Percentiles rank a stretch among this genome's conserved stretches.
These are phyloP conservation scores for Formica selysi DNA, from an alignment of 1,140 invertebrate species.

Conservation along the genomic window DNA sequence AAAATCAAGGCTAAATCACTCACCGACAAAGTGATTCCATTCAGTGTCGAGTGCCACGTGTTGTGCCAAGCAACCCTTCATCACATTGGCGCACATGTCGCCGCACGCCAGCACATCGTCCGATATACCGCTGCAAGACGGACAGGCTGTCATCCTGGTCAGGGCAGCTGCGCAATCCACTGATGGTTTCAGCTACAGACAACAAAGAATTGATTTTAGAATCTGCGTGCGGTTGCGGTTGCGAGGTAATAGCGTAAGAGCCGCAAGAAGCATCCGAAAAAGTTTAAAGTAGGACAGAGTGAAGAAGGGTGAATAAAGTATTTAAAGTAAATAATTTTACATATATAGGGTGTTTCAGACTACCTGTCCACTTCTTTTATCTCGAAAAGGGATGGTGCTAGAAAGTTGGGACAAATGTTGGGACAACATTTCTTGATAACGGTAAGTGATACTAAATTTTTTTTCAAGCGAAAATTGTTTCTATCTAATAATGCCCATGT, in stretches of 20 bases:
- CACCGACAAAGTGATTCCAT: slow-evolving; percentile 97
- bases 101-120: slow-evolving; percentile 92
- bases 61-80: slow-evolving; percentile 95
- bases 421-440: no score
- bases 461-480: no score
- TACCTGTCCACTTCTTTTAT: no score
- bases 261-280: neutral
- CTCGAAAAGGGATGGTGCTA: no score
- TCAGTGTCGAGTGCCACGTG: slow-evolving; percentile 93
- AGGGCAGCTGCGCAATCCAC: slow-evolving; percentile 92
- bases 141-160: slow-evolving; percentile 95
- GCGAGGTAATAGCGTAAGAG: neutral
- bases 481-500: no score
- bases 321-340: no score
- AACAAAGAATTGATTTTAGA: slow-evolving; percentile 61
- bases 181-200: slow-evolving; percentile 82
- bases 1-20: slow-evolving; percentile 82
- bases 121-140: slow-evolving; percentile 92
- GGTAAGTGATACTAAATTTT: no score
- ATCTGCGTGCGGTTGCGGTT: neutral
- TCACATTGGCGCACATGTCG: slow-evolving; percentile 95
- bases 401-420: no score
- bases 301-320: neutral
- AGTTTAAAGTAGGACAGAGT: neutral
- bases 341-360: no score